Conservation (phyloP, 23 tunicate genomes). For the Halocynthia roretzi region DNA sequence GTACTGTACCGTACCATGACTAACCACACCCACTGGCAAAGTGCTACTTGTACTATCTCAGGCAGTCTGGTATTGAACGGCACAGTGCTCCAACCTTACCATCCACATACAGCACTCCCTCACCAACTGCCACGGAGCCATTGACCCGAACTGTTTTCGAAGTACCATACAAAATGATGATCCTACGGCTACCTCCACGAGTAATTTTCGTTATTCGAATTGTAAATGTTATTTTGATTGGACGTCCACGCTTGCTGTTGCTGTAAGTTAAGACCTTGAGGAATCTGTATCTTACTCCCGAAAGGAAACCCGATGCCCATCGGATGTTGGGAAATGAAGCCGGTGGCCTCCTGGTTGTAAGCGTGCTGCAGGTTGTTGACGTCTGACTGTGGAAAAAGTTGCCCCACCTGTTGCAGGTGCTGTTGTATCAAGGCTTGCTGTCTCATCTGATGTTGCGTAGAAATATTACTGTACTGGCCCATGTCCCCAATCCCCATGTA, state of each 20-base stretch:
- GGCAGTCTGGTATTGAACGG: no score
- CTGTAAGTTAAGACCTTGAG: not conserved
- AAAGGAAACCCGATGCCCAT: not conserved
- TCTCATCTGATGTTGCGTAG: not conserved
- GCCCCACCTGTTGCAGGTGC: slow-evolving; percentile 17
- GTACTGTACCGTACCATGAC: no score
- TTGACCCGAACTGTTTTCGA: no score
- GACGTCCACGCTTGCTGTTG: not conserved
- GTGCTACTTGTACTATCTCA: no score
- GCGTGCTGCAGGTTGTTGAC: slow-evolving; percentile 2
- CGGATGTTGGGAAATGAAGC: not conserved
- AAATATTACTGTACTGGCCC: not conserved
- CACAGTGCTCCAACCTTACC: no score
- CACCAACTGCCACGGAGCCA: no score
- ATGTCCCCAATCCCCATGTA: not conserved
- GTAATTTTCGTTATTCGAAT: slow-evolving; percentile 1
- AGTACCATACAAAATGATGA: not conserved
- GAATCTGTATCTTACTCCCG: not conserved
- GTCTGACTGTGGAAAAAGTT: not conserved
- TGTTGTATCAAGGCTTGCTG: not conserved
- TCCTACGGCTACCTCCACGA: slow-evolving; percentile 1
- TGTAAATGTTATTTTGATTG: slow-evolving; percentile 10
- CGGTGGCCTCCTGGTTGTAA: slow-evolving; percentile 8
- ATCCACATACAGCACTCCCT: no score
- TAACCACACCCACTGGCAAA: no score